Evolutionary conservation across 2,888 invertebrate species (phyloP), one percentile per base, ranked within the genome.

Genomic region (Encarsia formosa): DNA sequence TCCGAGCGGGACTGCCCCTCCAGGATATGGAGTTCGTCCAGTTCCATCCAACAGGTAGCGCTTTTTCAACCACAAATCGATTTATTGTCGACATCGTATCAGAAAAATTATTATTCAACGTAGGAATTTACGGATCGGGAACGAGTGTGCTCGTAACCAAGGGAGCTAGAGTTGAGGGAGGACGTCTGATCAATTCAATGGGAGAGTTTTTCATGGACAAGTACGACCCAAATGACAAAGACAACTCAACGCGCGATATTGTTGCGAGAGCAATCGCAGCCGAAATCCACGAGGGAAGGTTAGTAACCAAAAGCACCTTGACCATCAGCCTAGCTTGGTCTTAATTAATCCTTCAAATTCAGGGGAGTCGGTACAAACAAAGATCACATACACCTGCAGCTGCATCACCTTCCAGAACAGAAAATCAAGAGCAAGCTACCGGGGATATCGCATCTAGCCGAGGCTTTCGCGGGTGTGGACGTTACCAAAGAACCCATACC

Each of bases 1-100:
- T 91, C 18, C 83, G 98, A 55, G 97, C 96, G 51, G 94, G 94
- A 13, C 79, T 99, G 32, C 91, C 91, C 59, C 87, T 88, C 70
- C 88, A 97, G 75, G 99, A 99, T 77, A 85, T 98, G 83, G 99
- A 99, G 78, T 99, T 99, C 72, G 87, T 99, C 49, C 99, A 99
- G 78, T 99, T 99, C 79, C 99, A 99, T 73, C 99, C 99, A 0
- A 99, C 99, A 41, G 94, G 91, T 83, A 52, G 24, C 5, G n/a
- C 8, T 39, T 22, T 19, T 39, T 39, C 13, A 19, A 26, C 26
- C 26, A 11, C 6, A 26, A 26, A 6, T 26, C 26, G 26, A 34
- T 34, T n/a, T 8, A 2, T 2, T 5, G 9, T 13, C 34, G 34
- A 13, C n/a, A n/a, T n/a, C n/a, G n/a, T n/a, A n/a, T n/a, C n/a